Base-by-base conservation (phyloP, 1,140 invertebrate species). In the Phymastichus coffea region DNA sequence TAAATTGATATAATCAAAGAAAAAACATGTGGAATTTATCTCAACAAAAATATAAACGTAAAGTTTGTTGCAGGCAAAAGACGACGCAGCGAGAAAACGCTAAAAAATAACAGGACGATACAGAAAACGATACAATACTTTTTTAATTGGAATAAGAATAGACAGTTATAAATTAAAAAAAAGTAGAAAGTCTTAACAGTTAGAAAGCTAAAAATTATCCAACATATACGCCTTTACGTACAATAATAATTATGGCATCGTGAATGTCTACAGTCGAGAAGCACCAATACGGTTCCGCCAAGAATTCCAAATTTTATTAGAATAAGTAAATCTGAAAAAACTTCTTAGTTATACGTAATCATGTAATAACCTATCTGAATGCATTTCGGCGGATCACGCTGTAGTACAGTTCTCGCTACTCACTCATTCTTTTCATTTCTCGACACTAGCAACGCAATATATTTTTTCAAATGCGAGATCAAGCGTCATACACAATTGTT, bases 231-330 rank as follows among this genome's bases (percentile, higher is more conserved):
- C 30, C n/a, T 37, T 1, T 47, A 53, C 49, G 41, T 54, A 54
- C 43, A 48, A n/a, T 48, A 54, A 54, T 53, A 54, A 48, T 60
- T 60, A 60, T 60, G 57, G 57, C 51, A 60, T 60, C 43, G 43
- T 40, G 41, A 60, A 60, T 54, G n/a, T 54, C 10, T 54, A 17
- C 23, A 40, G 51, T 26, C 17, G n/a, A 54, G 35, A 54, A 60
- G 51, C 49, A 54, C 51, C 43, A 48, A 26, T 28, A 38, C 2
- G 26, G 51, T 25, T 53, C n/a, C 38, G 15, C 37, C 28, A 43
- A n/a, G n/a, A n/a, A n/a, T n/a, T n/a, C n/a, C n/a, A n/a, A n/a
- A n/a, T n/a, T n/a, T n/a, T n/a, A n/a, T n/a, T n/a, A n/a, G n/a
- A n/a, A n/a, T n/a, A n/a, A n/a, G n/a, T n/a, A n/a, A n/a, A n/a